phyloP scores from a whole-genome alignment of 2,113 vertebrate species.

The Speoplatyrhinus poulsoni region DNA sequence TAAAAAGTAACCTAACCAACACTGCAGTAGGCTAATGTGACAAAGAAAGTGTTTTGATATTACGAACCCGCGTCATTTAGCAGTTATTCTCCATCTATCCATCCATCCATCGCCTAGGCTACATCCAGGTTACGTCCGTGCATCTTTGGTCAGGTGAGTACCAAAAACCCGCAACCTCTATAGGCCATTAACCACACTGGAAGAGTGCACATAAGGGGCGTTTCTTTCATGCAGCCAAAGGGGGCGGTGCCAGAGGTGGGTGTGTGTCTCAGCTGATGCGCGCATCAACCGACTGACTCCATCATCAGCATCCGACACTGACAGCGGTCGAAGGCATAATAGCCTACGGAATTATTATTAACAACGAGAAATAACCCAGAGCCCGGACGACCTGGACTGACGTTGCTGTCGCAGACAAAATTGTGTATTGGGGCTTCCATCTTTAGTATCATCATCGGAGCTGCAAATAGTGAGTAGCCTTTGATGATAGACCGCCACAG shows the following conservation, averaged over 20 bases:
- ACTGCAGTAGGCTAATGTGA: no score
- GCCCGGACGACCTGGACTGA: constrained; percentile 39
- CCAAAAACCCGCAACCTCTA: not conserved
- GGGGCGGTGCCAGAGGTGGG: constrained; percentile 74
- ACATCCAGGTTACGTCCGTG: not conserved
- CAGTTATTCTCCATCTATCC: not conserved
- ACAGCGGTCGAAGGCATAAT: constrained; percentile 70
- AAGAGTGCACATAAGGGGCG: constrained; percentile 66
- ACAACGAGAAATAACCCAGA: constrained; percentile 35
- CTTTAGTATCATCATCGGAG: constrained; percentile 46
- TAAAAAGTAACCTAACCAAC: not conserved
- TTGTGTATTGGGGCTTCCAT: constrained; percentile 59
- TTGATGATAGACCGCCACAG: constrained; percentile 66
- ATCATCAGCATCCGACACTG: constrained; percentile 78
- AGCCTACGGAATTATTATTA: constrained; percentile 44
- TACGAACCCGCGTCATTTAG: not conserved
- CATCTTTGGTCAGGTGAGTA: not conserved
- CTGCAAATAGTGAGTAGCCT: constrained; percentile 67
- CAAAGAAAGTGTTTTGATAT: no score
- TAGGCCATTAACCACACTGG: constrained; percentile 45
- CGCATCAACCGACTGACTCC: constrained; percentile 74
- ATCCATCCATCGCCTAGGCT: not conserved
- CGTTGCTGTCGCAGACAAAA: constrained; percentile 42
- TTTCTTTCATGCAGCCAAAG: constrained; percentile 54
- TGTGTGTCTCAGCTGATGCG: constrained; percentile 77